These are phyloP conservation scores for Arrhopalites spinosus DNA, from an alignment of 2,888 invertebrate genomes.

Conservation along the genomic window DNA sequence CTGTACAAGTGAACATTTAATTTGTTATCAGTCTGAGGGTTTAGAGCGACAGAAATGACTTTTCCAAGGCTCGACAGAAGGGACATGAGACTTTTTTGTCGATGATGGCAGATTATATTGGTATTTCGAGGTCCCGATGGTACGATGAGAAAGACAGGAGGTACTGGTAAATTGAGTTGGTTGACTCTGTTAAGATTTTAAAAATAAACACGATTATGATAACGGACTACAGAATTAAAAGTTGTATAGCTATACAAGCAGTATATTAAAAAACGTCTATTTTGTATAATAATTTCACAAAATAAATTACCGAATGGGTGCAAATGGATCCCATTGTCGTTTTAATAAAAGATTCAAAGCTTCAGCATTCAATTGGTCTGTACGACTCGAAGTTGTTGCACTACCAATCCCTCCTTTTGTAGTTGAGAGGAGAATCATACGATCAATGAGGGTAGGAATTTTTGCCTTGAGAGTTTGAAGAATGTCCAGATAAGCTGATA, in stretches of 20 bases:
- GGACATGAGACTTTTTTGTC: constrained; percentile 42
- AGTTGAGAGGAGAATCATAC: constrained; percentile 67
- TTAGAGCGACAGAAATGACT: constrained; percentile 36
- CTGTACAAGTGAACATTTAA: constrained; percentile 59
- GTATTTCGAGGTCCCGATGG: constrained; percentile 63
- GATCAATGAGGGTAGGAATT: constrained; percentile 73
- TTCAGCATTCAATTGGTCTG: constrained; percentile 63
- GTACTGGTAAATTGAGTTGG: constrained; percentile 64
- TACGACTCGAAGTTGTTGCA: not conserved
- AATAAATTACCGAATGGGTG: constrained; percentile 58
- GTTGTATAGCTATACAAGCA: not conserved
- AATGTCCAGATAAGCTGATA: constrained; percentile 76
- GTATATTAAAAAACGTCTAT: no score
- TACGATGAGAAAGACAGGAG: constrained; percentile 69
- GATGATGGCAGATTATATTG: constrained; percentile 24
- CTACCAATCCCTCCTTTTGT: constrained; percentile 12
- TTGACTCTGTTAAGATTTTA: not conserved
- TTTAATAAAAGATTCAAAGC: constrained; percentile 70
- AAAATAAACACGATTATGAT: not conserved
- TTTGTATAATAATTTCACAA: constrained; percentile 67
- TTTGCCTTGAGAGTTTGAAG: constrained; percentile 71
- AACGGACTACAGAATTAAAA: not conserved
- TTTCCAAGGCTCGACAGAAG: constrained; percentile 51
- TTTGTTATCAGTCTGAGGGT: constrained; percentile 36
- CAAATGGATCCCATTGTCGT: constrained; percentile 69